Base-by-base conservation (phyloP, 2,113 vertebrate genomes). In the Lasiurus borealis region DNA sequence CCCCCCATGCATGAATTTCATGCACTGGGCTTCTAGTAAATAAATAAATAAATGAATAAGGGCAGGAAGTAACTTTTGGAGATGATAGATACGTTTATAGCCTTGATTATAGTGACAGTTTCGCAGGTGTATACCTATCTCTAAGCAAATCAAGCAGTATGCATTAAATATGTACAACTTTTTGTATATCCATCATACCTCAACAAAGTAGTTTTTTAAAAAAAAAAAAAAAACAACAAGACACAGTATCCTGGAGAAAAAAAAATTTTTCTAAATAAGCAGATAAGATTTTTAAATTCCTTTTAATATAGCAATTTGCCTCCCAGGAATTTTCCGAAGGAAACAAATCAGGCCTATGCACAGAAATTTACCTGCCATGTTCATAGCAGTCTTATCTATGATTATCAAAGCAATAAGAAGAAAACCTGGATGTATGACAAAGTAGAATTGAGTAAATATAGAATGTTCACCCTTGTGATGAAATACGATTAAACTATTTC, bases 401-500 rank as follows among this genome's bases (percentile, higher is more conserved):
- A 80, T 23, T 88, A 48, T 71, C 12, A 92, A 83, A 85, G 76
- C 8, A 81, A n/a, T 29, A 44, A 64, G 31, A 83, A 75, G 40
- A 96, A 96, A 96, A 27, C 8, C 54, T 69, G 46, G 16, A 34
- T 80, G 9, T 5, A 23, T 36, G 83, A 78, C 46, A 68, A 87
- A 27, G 3, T 34, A 87, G 52, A 90, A 71, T 1, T 73, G 31
- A 19, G 10, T 78, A 72, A 95, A 91, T 27, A 85, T 3, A 73
- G 8, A 93, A 83, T 76, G 15, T 54, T 78, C 29, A 85, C 12
- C 4, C 14, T 91, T 80, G 64, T 89, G 13, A 89, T 57, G 10
- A 95, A 83, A 71, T 83, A 83, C 0, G 16, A 76, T 36, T 89
- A 31, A 68, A 36, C 1, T 54, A 34, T 85, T 89, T 87, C 25